Evolutionary conservation across 2,797 vertebrate species (phyloP), one percentile per base, ranked within the genome.

Genomic region (Pristis pectinata): DNA sequence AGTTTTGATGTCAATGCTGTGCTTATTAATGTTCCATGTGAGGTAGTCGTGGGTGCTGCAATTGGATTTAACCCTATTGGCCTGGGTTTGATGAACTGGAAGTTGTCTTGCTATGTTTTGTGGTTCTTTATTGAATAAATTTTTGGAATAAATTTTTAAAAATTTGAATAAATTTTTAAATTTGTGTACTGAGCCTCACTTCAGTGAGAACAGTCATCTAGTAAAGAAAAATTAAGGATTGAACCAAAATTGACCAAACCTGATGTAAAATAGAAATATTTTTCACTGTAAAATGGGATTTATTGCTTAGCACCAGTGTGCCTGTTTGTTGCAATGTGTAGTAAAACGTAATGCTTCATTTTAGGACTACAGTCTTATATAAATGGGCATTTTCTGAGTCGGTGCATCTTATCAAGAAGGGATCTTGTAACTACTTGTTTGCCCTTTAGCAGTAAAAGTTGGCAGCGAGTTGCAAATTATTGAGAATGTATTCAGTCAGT

Each of bases 391-490:
- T 91, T 91, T 91, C 19, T 64, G 87, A 41, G n/a, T 91, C 37
- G 67, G 9, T 67, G n/a, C 37, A 11, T 67, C 27, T 64, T 67
- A 91, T 67, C 22, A 37, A 41, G 59, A 41, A 64, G 59, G n/a
- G 44, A 91, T 91, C 87, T 67, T 91, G 30, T 87, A 91, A 67
- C 37, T 67, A 24, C 59, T 67, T 41, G 87, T 64, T 91, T 67
- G n/a, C 87, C 19, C 7, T 34, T 67, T 91, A 41, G 59, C n/a
- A 53, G 19, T 67, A 11, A 22, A 67, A 91, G 64, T 41, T 91
- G 7, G 59, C 87, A 41, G 34, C 22, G 10, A 34, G 0, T 24
- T 61, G 61, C 61, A 37, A 89, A 34, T 4, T 67, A 11, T 37
- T 91, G n/a, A 41, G 87, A 67, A 91, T 64, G 41, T 41, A 19